Evolutionary conservation across 2,888 invertebrate genomes (phyloP), one percentile per base, ranked within the genome.

Genomic region (Chrysolina americana): DNA sequence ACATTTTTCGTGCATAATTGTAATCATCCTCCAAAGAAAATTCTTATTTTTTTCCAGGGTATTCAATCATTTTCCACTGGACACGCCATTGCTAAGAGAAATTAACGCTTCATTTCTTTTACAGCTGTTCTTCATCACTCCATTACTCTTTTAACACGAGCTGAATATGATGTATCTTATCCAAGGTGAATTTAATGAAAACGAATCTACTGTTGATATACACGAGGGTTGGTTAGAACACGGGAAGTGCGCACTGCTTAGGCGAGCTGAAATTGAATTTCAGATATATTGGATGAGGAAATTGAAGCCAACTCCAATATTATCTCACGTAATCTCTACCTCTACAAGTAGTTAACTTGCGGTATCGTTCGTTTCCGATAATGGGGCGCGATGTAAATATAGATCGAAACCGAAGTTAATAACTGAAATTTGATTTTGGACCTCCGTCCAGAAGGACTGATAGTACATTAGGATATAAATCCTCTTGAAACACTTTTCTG

Each of bases 201-300:
- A 53, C 53, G 17, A 13, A 21, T 10, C 13, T 53, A 2, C 5
- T 53, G 19, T 53, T 21, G 21, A 53, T 4, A 53, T 11, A 21
- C 53, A 53, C 21, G 19, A 53, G 53, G 21, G 19, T 53, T 53
- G 21, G 19, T 53, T 53, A 21, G 21, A 53, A 21, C 3, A 53
- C 11, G 21, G 13, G 19, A 53, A 53, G 53, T 53, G 53, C 21
- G 11, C 11, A 53, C 48, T 48, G 48, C 17, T 48, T 17, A 21
- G 9, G 53, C 19, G 13, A 19, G 17, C 17, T 48, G 17, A 21
- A 53, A 53, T 53, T 21, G 21, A 53, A 53, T 53, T 53, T 21
- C 17, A 53, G 19, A 11, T 53, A 53, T 53, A 53, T 53, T 53
- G 53, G 53, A 21, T 53, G 21, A 53, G 53, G 19, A 53, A 53